Percentiles rank a stretch among this genome's conserved stretches.
These are phyloP conservation scores for Ochropleura leucogaster DNA, from an alignment of 2,888 invertebrate species.

Conservation along the genomic window DNA sequence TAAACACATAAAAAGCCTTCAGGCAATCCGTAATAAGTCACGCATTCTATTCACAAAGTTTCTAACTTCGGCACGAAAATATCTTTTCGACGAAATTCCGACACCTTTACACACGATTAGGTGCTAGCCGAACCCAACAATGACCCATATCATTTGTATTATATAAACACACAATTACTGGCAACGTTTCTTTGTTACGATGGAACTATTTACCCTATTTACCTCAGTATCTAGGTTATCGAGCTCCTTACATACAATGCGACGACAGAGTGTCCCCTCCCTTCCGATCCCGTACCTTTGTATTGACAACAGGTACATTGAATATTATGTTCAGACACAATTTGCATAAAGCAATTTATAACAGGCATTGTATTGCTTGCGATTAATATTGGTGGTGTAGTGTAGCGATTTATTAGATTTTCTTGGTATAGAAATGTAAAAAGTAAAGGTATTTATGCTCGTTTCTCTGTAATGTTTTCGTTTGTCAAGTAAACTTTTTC, in stretches of 20 bases:
- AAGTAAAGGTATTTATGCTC: slow-evolving; percentile 33
- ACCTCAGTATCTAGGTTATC: slow-evolving; percentile 80
- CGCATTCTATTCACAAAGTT: slow-evolving; percentile 41
- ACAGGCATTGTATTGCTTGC: slow-evolving; percentile 61
- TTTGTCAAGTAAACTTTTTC: slow-evolving; percentile 16
- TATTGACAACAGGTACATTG: slow-evolving; percentile 74
- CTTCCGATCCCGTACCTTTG: slow-evolving; percentile 73
- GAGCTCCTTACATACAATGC: slow-evolving; percentile 75
- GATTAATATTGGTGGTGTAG: slow-evolving; percentile 59
- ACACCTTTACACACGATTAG: slow-evolving; percentile 65
- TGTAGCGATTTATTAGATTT: slow-evolving; percentile 55
- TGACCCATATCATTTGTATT: slow-evolving; percentile 66
- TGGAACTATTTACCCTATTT: slow-evolving; percentile 70
- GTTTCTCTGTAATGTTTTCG: slow-evolving; percentile 26
- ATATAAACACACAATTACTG: slow-evolving; percentile 66
- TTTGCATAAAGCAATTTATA: slow-evolving; percentile 74
- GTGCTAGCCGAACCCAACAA: slow-evolving; percentile 57
- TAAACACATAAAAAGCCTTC: neutral
- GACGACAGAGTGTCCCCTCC: slow-evolving; percentile 74
- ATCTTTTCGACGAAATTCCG: slow-evolving; percentile 52
- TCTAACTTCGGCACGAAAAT: slow-evolving; percentile 39
- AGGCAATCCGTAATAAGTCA: slow-evolving; percentile 46
- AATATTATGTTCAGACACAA: slow-evolving; percentile 71
- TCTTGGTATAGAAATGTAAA: slow-evolving; percentile 33
- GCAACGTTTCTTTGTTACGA: slow-evolving; percentile 69